phyloP scores from a whole-genome alignment of 2,888 invertebrate species.

The Aradus depressus region DNA sequence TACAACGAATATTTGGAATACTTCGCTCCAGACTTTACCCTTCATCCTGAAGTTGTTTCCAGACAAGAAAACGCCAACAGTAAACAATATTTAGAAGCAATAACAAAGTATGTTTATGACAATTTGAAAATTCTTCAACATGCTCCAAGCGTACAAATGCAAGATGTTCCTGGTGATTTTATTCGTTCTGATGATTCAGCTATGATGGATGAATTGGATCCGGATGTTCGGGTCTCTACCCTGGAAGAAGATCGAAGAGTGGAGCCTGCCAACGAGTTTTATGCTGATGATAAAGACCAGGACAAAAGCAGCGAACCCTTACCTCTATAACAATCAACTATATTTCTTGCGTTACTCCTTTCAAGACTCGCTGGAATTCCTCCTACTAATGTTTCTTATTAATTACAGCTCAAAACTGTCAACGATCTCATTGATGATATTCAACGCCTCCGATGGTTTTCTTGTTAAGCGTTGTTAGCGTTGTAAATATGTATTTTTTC shows the following conservation, averaged over 20 bases:
- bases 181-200: conserved; percentile 28
- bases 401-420: too few species aligned
- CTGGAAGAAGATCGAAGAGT: conserved; percentile 71
- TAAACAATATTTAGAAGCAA: conserved; percentile 87
- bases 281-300: conserved; percentile 80
- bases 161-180: conserved; percentile 65
- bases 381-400: too few species aligned
- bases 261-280: conserved; percentile 79
- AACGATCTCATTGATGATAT: too few species aligned
- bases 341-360: too few species aligned
- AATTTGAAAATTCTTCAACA: conserved; percentile 87
- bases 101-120: conserved; percentile 75
- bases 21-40: conserved; percentile 91
- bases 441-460: too few species aligned
- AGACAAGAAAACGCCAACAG: conserved; percentile 87
- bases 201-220: conserved; percentile 70
- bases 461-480: too few species aligned
- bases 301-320: conserved; percentile 39
- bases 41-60: conserved; percentile 86
- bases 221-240: conserved; percentile 65
- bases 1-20: conserved; percentile 94
- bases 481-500: too few species aligned
- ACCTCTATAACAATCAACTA: background rate
- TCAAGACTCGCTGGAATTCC: too few species aligned
- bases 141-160: conserved; percentile 96